These are phyloP conservation scores for Bugula neritina DNA, from an alignment of 2,888 invertebrate species.

Conservation along the genomic window DNA sequence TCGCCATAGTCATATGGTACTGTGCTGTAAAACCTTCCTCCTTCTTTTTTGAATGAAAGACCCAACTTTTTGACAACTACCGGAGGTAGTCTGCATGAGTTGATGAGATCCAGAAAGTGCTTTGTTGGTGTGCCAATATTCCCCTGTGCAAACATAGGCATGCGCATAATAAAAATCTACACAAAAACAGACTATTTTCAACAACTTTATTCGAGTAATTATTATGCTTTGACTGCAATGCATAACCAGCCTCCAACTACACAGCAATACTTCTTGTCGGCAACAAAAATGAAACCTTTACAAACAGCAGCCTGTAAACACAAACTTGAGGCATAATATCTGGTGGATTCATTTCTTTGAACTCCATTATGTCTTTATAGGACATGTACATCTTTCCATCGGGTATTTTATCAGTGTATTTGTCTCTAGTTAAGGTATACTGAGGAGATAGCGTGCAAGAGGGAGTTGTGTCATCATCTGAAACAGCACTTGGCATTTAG, in stretches of 20 bases:
- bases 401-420: background rate
- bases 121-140: constrained; percentile 59
- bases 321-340: constrained; percentile 14
- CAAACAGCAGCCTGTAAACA: background rate
- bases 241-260: no score
- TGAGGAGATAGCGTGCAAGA: background rate
- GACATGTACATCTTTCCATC: background rate
- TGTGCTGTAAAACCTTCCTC: constrained; percentile 51
- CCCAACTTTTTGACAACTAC: constrained; percentile 55
- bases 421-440: background rate
- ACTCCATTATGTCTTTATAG: constrained; percentile 3
- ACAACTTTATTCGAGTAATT: no score
- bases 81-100: constrained; percentile 54
- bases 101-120: constrained; percentile 55
- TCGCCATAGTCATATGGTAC: constrained; percentile 54
- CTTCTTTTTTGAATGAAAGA: constrained; percentile 46
- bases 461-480: background rate
- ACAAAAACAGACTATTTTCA: background rate
- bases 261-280: no score
- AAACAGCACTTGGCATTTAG: no score
- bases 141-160: constrained; percentile 48
- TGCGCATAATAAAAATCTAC: background rate
- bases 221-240: no score
- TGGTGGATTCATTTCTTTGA: constrained; percentile 14
- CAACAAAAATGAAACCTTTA: no score